Base-by-base conservation (phyloP, 2,797 vertebrate species). In the Hirundo rustica region DNA sequence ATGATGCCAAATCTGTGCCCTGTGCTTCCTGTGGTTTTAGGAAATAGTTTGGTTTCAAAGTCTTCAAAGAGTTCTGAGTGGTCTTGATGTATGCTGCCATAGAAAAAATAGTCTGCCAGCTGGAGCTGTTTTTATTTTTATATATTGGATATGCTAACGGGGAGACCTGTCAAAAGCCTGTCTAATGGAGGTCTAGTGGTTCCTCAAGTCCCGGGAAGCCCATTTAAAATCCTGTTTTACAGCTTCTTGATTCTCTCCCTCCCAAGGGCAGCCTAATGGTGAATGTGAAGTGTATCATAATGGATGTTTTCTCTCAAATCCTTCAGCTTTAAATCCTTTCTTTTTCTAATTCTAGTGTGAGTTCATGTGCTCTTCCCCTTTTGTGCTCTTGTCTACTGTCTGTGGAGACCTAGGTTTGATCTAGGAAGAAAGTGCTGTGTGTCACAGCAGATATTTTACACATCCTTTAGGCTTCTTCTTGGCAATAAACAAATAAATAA, bases 401-500 rank as follows among this genome's bases (percentile, higher is more conserved):
- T 87, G 0, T 68, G 79, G 93, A 96, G 96, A 89, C 71, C 50
- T 89, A 87, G 53, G 77, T 93, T 87, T 85, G 94, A 94, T 94
- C 77, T 82, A 87, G 58, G 85, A 85, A 85, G 93, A 61, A 90
- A 85, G 61, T 5, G 21, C 22, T 47, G 20, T 45, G 74, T 91
- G 85, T 89, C 85, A 87, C 85, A 76, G 8, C 88, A 87, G 71
- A 74, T 92, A 73, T 85, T 94, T 95, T 90, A 87, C 68, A 93
- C 80, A 86, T 95, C 93, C 89, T 90, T 94, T 93, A 93, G 83
- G 74, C 54, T 95, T 80, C 65, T 81, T 8, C 88, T 92, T 93
- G 71, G 67, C 90, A 90, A 85, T 92, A 96, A 95, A 90, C 94
- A 91, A 84, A 92, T 86, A 96, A 96, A 94, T 87, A 96, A 96